Evolutionary conservation across 2,888 invertebrate genomes (phyloP), one percentile per base, ranked within the genome.

Genomic region (Cephus sareptanus): DNA sequence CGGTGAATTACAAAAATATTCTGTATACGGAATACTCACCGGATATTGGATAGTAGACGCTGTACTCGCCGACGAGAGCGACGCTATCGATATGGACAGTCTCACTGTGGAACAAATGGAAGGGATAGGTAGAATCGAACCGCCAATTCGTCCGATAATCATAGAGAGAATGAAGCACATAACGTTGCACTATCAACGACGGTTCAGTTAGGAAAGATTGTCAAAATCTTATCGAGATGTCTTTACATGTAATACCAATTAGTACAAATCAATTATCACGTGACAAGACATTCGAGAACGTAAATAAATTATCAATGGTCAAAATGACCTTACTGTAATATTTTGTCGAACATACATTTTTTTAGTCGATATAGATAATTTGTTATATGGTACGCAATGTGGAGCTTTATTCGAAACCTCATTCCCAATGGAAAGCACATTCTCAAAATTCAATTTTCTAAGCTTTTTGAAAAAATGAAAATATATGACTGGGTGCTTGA

Each of bases 11-110:
- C 76, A 79, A 34, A 82, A 82, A 40, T 83, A 83, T 73, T 83
- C 87, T 1, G n/a, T 84, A n/a, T 86, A 84, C 69, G 88, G 88
- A 0, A 71, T 89, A 23, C 77, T 86, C 12, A 84, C 83, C 9
- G 82, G 86, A n/a, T 80, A 85, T 3, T 83, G 86, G 85, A 82
- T 87, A 1, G 78, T 87, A 1, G 84, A 86, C 30, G 87, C 84
- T 1, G 76, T 83, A n/a, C 82, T 83, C n/a, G 82, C 80, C 33
- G 83, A 81, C 13, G 81, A 81, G 1, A 77, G 75, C 1, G 81
- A 84, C 11, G 35, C 76, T 3, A 37, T 82, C 0, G 79, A 85
- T 75, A 78, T 83, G 74, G 79, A 82, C 56, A 76, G 73, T 31
- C 11, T 84, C 12, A 78, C 80, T 11, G 73, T 75, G 1, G 82